A percentile compares a stretch with the other conserved stretches of the same genome.
phyloP scores from a whole-genome alignment of 2,888 invertebrate species.

The Poecilus cupreus region DNA sequence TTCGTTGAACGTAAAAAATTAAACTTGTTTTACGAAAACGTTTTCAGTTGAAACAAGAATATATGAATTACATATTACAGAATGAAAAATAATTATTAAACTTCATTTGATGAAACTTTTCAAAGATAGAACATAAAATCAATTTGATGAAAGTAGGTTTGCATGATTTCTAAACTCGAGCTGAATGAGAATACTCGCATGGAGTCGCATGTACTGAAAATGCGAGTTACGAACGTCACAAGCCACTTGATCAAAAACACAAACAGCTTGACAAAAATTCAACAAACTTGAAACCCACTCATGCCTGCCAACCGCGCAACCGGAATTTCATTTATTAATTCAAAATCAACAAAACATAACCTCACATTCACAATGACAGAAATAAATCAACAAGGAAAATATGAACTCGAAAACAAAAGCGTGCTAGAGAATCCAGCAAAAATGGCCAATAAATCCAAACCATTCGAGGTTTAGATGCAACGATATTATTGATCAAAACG shows the following conservation, averaged over 20 bases:
- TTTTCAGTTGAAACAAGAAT: not conserved
- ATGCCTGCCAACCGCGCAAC: conserved; percentile 24
- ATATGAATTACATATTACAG: too few relatives aligned
- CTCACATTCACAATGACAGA: conserved; percentile 34
- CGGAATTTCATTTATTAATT: conserved; percentile 38
- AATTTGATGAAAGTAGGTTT: too few relatives aligned
- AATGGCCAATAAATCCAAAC: conserved; percentile 40
- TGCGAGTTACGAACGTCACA: not conserved
- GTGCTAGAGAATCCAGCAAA: conserved; percentile 31
- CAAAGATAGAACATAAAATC: too few relatives aligned
- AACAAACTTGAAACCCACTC: conserved; percentile 38
- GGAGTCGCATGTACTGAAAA: not conserved
- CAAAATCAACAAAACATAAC: conserved; percentile 38
- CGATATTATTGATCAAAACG: conserved; percentile 47
- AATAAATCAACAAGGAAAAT: conserved; percentile 40
- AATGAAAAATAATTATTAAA: too few relatives aligned
- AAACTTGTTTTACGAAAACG: not conserved
- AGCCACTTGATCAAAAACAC: conserved; percentile 16
- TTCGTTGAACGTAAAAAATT: not conserved
- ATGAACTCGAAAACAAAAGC: conserved; percentile 37
- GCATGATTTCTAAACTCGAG: too few relatives aligned
- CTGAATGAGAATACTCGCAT: conserved; percentile 1
- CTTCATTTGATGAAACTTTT: too few relatives aligned
- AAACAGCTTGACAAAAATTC: conserved; percentile 37
- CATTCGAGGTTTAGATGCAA: conserved; percentile 42